Percentiles rank a stretch among this genome's conserved stretches.
These are phyloP conservation scores for Chaunax sp. DNA, from an alignment of 2,797 vertebrate genomes.

Conservation along the genomic window DNA sequence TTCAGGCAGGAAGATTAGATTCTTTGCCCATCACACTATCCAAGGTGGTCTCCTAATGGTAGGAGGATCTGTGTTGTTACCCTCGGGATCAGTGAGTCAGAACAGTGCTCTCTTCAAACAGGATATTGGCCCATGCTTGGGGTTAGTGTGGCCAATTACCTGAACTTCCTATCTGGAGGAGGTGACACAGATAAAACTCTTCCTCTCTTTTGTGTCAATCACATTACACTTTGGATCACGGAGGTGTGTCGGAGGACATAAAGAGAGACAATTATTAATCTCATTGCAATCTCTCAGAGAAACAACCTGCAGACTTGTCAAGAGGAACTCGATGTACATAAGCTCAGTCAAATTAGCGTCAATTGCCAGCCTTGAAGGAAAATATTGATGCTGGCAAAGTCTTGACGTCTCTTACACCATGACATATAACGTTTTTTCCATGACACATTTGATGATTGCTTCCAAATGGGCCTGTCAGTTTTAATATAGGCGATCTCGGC, in stretches of 20 bases:
- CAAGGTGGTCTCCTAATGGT: conserved; percentile 61
- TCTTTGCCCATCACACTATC: conserved; percentile 53
- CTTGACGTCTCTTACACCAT: conserved; percentile 73
- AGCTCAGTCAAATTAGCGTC: conserved; percentile 65
- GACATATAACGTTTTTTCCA: conserved; percentile 85
- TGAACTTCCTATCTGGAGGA: conserved; percentile 83
- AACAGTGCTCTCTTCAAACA: conserved; percentile 81
- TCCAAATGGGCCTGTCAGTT: conserved; percentile 86
- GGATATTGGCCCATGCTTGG: conserved; percentile 77
- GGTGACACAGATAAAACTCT: conserved; percentile 79
- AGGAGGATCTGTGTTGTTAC: conserved; percentile 38
- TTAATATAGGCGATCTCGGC: conserved; percentile 78
- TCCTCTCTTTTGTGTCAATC: conserved; percentile 66
- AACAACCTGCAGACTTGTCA: conserved; percentile 43
- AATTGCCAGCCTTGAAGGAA: conserved; percentile 74
- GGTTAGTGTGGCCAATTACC: conserved; percentile 79
- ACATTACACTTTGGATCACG: conserved; percentile 34
- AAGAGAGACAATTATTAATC: conserved; percentile 22
- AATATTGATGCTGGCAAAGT: conserved; percentile 85
- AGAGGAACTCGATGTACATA: conserved; percentile 61
- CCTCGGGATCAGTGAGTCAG: conserved; percentile 81
- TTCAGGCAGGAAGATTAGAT: conserved; percentile 65
- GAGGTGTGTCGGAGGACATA: conserved; percentile 16
- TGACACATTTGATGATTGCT: conserved; percentile 87
- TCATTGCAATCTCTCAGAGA: conserved; percentile 23